Evolutionary conservation across 1,140 invertebrate genomes (phyloP), one percentile per base, ranked within the genome.

Genomic region (Chrysoperla carnea): DNA sequence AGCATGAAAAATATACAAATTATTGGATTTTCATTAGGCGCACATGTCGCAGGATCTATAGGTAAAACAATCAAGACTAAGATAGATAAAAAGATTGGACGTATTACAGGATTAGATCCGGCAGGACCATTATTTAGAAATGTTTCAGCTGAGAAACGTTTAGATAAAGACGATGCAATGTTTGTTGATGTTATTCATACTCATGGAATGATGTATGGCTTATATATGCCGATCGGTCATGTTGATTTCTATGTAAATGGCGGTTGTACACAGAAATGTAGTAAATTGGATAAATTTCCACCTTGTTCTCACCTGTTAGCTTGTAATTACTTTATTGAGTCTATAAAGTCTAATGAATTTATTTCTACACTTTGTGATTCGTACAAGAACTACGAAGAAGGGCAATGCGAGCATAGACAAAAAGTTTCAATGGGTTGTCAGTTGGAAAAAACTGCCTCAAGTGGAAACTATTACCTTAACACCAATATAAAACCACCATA

Each of bases 21-120:
- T 27, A 72, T 82, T 51, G 81, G 81, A 3, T 82, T 82, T 58
- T 83, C 79, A 38, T 60, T 86, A 12, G 82, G 82, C 0, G 75
- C 80, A 0, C 80, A 85, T 48, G 69, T 81, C 6, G 75, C 80
- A 1, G 81, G 78, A 6, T 79, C 78, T 46, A 72, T 75, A 40
- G 81, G 80, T 0, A 69, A 72, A 48, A 51, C 55, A 3, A 37
- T 54, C 15, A 17, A 39, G 13, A 17, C 43, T 23, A 39, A 57
- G 11, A 59, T 36, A 11, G 47, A 50, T 38, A 44, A 48, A 8
- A 50, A 68, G 55, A 47, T 69, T 13, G 61, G 58, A 1, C 51
- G 63, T 35, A 66, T 69, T 46, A 59, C 65, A 55, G 77, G 75
- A 12, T 46, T 81, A 39, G 79, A 82, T 54, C 73, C 77, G 0